Percentiles rank a stretch among this genome's conserved stretches.
Conservation (phyloP, 1,140 invertebrate species). For the Tetragonula clypearis region DNA sequence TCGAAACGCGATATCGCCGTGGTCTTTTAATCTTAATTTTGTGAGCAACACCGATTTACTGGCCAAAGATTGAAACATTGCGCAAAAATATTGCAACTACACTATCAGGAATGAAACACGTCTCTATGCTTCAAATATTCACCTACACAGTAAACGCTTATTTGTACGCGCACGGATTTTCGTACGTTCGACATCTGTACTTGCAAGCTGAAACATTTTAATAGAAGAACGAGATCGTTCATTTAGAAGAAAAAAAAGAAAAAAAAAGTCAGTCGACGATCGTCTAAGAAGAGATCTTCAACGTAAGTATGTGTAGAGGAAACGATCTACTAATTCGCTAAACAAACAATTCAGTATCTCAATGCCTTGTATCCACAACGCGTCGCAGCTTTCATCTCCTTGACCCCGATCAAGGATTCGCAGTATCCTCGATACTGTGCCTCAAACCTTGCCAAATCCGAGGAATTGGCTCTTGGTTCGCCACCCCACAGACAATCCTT, state of each 20-base stretch:
- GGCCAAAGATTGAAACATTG: too few species aligned
- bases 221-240: neutral
- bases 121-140: too few species aligned
- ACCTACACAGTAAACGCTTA: too few species aligned
- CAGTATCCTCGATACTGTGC: neutral
- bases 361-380: neutral
- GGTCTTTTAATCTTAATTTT: too few species aligned
- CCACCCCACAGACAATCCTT: slow-evolving; percentile 66
- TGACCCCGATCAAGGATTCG: slow-evolving; percentile 43
- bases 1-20: too few species aligned
- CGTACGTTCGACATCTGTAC: too few species aligned
- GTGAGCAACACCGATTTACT: too few species aligned
- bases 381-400: neutral
- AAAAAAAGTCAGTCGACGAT: neutral
- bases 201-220: neutral
- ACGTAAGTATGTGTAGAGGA: too few species aligned
- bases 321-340: too few species aligned
- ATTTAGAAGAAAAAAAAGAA: neutral
- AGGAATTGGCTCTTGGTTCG: slow-evolving; percentile 12
- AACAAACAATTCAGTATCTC: neutral
- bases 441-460: slow-evolving; percentile 7
- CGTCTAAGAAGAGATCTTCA: neutral
- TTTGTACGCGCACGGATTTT: too few species aligned
- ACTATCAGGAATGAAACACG: too few species aligned
- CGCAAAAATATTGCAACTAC: too few species aligned